Evolutionary conservation across 2,888 invertebrate species (phyloP).

Genomic region (Alviniconcha strummeri): DNA sequence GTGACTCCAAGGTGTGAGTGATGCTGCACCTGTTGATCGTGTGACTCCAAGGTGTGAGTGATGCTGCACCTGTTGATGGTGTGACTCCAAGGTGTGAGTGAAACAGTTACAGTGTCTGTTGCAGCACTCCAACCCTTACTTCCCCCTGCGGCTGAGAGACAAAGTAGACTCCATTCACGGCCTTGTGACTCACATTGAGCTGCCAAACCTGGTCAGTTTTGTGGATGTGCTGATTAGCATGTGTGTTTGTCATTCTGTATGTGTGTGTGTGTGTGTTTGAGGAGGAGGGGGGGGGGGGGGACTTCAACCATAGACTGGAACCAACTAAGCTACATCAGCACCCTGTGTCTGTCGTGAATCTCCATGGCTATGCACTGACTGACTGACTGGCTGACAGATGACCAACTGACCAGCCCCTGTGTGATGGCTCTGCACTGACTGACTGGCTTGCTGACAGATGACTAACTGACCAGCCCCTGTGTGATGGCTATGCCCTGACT

Average conservation of each 20-base stretch:
- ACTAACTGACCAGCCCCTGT: no score
- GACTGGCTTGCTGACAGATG: no score
- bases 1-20: no score
- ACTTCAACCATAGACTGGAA: not conserved
- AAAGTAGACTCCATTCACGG: conserved; percentile 47
- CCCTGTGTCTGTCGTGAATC: not conserved
- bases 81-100: no score
- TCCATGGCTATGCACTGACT: not conserved
- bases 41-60: no score
- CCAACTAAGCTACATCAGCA: not conserved
- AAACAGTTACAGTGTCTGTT: conserved; percentile 19
- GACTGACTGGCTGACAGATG: no score
- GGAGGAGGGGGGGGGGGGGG: not conserved
- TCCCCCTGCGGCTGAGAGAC: conserved; percentile 32
- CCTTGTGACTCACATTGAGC: conserved; percentile 58
- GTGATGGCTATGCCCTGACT: no score
- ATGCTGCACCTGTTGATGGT: no score
- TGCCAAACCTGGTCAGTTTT: conserved; percentile 58
- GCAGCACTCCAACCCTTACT: conserved; percentile 43
- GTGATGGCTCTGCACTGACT: no score
- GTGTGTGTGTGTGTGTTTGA: not conserved
- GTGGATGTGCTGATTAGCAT: no score
- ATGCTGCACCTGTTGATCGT: no score
- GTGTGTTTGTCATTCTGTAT: not conserved
- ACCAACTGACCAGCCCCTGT: no score